Base-by-base conservation (phyloP, 2,113 vertebrate genomes). In the Brienomyrus brachyistius region DNA sequence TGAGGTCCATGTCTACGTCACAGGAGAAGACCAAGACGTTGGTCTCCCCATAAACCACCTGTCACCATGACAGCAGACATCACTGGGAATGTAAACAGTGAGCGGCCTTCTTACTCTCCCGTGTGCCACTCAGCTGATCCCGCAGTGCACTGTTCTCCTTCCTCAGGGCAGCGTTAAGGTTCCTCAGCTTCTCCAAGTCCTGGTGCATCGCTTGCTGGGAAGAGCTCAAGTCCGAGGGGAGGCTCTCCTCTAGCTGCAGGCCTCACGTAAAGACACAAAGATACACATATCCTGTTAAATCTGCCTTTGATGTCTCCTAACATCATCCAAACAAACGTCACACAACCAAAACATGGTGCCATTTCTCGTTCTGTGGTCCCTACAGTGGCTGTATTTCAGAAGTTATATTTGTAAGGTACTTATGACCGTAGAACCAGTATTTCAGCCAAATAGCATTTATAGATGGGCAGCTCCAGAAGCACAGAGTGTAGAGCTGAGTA, bases 91-190 rank as follows among this genome's bases (percentile, higher is more conserved):
- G 40, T 87, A 47, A 82, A 9, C 59, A 19, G 50, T 31, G 4
- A 86, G 48, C 82, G 4, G 56, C n/a, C 66, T 35, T 21, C 91
- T 92, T 89, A 96, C 97, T 94, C n/a, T 91, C 93, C 88, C 82
- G 92, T 59, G 91, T 84, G 23, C 13, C 90, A 91, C 89, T 92
- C 17, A 97, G 92, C 27, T 96, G 95, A 43, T 95, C 95, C 92
- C 94, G 97, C 91, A 98, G 94, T 91, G 88, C 74, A 0, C 92
- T 40, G 9, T 98, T 98, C 91, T 97, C 97, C 85, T 96, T 96
- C 91, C 92, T 94, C 66, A 98, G 93, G 19, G 93, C 92, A 85
- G 95, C 92, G 35, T 97, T 98, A 1, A 94, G 80, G 45, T 93
- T 94, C 90, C 94, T 96, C 74, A 97, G 94, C 84, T 96, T 92